phyloP scores from a whole-genome alignment of 2,888 invertebrate species.

The Agonopterix subpropinquella region DNA sequence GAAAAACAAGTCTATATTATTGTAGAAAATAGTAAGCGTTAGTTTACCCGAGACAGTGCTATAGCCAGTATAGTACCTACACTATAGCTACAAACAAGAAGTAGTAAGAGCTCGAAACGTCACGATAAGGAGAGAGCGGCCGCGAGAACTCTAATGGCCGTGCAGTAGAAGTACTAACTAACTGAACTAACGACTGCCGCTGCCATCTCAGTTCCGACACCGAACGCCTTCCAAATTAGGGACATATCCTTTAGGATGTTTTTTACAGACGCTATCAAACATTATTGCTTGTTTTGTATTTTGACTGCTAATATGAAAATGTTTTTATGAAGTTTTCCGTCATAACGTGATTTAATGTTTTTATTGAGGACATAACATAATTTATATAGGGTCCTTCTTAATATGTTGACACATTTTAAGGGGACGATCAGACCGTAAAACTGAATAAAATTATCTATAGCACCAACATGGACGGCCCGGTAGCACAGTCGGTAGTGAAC shows the following conservation, averaged over 20 bases:
- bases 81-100: conserved; percentile 26
- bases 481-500: too few relatives aligned
- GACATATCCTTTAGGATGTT: conserved; percentile 11
- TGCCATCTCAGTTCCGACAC: conserved; percentile 23
- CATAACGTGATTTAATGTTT: background rate
- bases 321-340: background rate
- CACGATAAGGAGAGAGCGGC: conserved; percentile 30
- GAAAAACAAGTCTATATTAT: conserved; percentile 10
- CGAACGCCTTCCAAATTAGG: conserved; percentile 27
- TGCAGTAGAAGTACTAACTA: conserved; percentile 31
- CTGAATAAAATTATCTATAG: conserved; percentile 12
- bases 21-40: background rate
- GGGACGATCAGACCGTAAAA: conserved; percentile 6
- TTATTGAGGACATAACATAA: background rate
- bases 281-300: background rate
- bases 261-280: background rate
- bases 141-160: conserved; percentile 34
- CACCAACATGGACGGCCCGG: too few relatives aligned
- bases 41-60: background rate
- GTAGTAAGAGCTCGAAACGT: conserved; percentile 26
- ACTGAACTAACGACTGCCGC: conserved; percentile 45
- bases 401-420: background rate
- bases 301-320: background rate
- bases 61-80: background rate
- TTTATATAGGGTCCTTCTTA: too few relatives aligned